Base-by-base conservation (phyloP, 2,113 vertebrate species). In the Turdus rufiventris region DNA sequence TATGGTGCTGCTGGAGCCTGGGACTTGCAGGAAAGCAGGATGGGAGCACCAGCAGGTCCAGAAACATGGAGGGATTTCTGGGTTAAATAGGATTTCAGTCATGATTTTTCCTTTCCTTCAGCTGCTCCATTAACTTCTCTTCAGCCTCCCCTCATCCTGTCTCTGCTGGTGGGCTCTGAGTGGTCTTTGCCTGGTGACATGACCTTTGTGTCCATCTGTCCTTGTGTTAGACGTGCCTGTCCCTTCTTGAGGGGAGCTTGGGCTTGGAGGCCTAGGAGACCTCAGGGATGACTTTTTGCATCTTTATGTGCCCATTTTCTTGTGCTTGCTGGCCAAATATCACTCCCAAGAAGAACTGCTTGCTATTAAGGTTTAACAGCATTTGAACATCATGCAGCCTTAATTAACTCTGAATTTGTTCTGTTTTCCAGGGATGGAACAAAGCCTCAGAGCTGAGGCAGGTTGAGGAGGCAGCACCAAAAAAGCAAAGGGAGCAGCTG, bases 381-480 rank as follows among this genome's bases (percentile, higher is more conserved):
- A 4, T 8, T 43, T 42, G 48, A 9, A 29, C 1, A 0, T 21
- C 47, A 17, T 24, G 0, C 43, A 51, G 81, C 42, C 48, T 17
- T 17, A 53, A 53, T 51, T 51, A 18, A 43, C 42, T n/a, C 25
- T 21, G 7, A 4, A 12, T 28, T 51, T 33, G 12, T 45, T 62
- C 18, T 31, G 15, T 28, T 38, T 65, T 50, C 34, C 60, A 50
- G 43, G 12, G 56, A 33, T 8, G 51, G 70, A 47, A 24, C 17
- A 18, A 56, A 34, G 19, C 51, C 76, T 40, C 3, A 26, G 56
- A 80, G 51, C 58, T 33, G 57, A 40, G 74, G 45, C 72, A 68
- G 57, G n/a, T 16, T 66, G 60, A 74, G 26, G 78, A 57, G 65
- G 43, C 57, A 12, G 33, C 36, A 14, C 9, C 1, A 2, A 8